Evolutionary conservation across 2,797 vertebrate species (phyloP), one percentile per base, ranked within the genome.

Genomic region (Pristis pectinata): DNA sequence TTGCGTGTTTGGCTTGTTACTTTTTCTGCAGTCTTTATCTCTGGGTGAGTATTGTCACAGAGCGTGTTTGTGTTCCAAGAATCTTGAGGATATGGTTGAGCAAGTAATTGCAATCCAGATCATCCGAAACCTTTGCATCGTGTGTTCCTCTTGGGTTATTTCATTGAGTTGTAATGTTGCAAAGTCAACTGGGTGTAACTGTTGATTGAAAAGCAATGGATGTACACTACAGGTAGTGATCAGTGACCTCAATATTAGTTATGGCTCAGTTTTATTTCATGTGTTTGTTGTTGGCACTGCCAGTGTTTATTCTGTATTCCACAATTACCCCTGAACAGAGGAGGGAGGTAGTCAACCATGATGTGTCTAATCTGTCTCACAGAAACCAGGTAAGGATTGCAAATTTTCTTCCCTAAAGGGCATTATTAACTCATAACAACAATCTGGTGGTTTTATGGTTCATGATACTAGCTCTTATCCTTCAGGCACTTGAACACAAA

Each of bases 21-120:
- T 94, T 53, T 94, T 53, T 34, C 72, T 94, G 41, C 70, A 94
- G 24, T 34, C 70, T 53, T 27, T 94, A n/a, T 94, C 92, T 15
- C 70, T 76, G 72, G 70, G 92, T 94, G 76, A 94, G 92, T 76
- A 22, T 13, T 53, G 44, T 74, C 70, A 76, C 24, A 19, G 49
- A n/a, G 44, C 27, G 34, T 0, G 37, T 44, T 49, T n/a, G 22
- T 27, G 34, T 74, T 10, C 30, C 17, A 30, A 76, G 44, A n/a
- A 34, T 1, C 15, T 74, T n/a, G 30, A 89, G 49, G 56, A 61
- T n/a, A 44, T 30, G 44, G 92, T 27, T 53, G 17, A 34, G 24
- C 17, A 34, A 56, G 5, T 56, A 53, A 53, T 56, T 15, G 17
- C 11, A 30, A n/a, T 41, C 15, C 10, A 34, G 7, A 49, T 76